phyloP scores from a whole-genome alignment of 2,113 vertebrate species.

The Sapajus apella region DNA sequence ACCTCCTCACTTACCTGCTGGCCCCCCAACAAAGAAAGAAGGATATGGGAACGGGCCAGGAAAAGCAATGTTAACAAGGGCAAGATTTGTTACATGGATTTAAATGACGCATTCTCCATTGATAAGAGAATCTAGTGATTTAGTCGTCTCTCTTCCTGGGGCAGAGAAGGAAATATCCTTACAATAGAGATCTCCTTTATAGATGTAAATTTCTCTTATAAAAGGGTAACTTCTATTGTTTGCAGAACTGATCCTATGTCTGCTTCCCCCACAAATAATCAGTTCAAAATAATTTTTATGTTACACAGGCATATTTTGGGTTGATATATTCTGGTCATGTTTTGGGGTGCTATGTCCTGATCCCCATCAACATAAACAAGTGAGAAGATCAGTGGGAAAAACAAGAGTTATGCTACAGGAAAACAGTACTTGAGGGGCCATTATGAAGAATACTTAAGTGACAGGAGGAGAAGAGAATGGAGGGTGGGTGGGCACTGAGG shows the following conservation, averaged over 20 bases:
- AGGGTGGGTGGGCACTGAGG: accelerated
- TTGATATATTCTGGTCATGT: not conserved
- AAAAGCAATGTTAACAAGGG: not conserved
- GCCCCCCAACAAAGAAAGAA: not conserved
- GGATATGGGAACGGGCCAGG: not conserved
- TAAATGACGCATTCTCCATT: not conserved
- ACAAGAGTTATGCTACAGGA: not conserved
- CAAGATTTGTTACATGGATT: not conserved
- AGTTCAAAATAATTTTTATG: not conserved
- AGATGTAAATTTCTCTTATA: not conserved
- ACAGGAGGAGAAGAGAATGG: not conserved
- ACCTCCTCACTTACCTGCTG: not conserved
- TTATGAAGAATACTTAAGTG: not conserved
- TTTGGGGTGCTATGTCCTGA: not conserved
- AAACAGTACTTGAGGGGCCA: not conserved
- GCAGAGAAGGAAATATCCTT: not conserved
- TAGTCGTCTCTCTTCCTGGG: not conserved
- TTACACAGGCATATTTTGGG: not conserved
- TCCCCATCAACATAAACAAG: not conserved
- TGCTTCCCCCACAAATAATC: not conserved
- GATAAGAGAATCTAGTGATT: not conserved
- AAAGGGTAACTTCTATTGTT: not conserved
- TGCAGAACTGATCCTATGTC: not conserved
- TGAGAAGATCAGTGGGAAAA: not conserved
- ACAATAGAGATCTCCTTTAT: not conserved